These are phyloP conservation scores for Champsocephalus gunnari DNA, from an alignment of 2,797 vertebrate genomes.

Conservation along the genomic window DNA sequence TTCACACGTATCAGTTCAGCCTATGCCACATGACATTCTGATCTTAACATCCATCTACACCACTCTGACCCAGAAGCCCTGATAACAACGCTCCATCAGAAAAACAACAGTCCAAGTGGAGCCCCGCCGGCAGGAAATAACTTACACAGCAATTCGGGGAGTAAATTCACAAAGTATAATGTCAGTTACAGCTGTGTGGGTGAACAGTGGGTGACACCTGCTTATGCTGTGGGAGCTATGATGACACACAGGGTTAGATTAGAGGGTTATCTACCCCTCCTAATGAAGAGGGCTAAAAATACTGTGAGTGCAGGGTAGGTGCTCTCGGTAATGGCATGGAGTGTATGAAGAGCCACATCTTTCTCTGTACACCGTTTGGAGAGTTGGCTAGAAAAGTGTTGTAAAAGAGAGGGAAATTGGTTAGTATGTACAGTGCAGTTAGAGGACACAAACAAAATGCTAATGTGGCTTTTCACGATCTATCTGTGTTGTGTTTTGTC, in stretches of 20 bases:
- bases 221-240: conserved; percentile 8
- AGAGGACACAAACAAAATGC: conserved; percentile 20
- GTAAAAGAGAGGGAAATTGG: conserved; percentile 27
- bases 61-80: conserved; percentile 11
- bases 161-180: conserved; percentile 24
- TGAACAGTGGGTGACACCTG: conserved; percentile 11
- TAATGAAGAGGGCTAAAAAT: conserved; percentile 31
- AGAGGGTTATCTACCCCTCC: not conserved
- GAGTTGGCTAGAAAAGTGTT: conserved; percentile 6
- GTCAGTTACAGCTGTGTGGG: conserved; percentile 9
- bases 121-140: conserved; percentile 14
- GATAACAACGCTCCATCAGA: conserved; percentile 24
- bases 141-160: conserved; percentile 37
- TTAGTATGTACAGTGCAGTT: conserved; percentile 1
- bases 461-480: conserved; percentile 4
- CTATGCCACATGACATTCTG: not conserved
- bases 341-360: conserved; percentile 4
- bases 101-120: conserved; percentile 32
- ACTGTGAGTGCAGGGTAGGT: conserved; percentile 1
- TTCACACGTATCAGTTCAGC: conserved; percentile 19
- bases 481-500: too few species aligned
- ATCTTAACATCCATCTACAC: conserved; percentile 12
- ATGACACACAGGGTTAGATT: conserved; percentile 14
- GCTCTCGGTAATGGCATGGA: conserved; percentile 9
- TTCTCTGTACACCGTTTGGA: conserved; percentile 9